Base-by-base conservation (phyloP, 1,140 invertebrate species). In the Pygmarrhopalites habei region DNA sequence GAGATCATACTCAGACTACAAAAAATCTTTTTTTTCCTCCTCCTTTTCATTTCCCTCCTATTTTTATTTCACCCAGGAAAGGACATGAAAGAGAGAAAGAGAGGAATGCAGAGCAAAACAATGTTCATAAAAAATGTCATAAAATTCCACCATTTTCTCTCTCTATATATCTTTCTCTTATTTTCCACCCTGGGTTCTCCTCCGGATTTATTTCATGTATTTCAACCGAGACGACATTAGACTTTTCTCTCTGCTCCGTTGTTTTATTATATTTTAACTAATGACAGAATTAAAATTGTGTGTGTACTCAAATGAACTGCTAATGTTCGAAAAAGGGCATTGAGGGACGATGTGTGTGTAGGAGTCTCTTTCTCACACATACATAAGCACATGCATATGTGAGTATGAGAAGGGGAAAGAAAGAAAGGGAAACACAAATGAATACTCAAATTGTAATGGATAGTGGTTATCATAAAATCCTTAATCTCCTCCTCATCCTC, bases 1-100 rank as follows among this genome's bases (percentile, higher is more conserved):
- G 53, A 51, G 56, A 58, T 53, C 60, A 53, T 55, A 51, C 30
- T 28, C 17, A 41, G 55, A 62, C 35, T 62, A 39, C 49, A 32
- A 62, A 62, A 41, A 14, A 46, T 28, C 28, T 53, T 62, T 62
- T 55, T 55, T 14, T 26, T 15, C 15, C 52, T 32, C 14, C 28
- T 12, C 14, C 28, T 28, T 21, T 30, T 10, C 23, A 41, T 14
- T 35, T 25, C 15, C 56, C n/a, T 23, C 4, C 56, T 35, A 49
- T 62, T 43, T 47, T 35, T 26, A 49, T 46, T 17, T 29, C 47
- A 39, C 19, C 35, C 29, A n/a, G 46, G 23, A 23, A 49, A 49
- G 46, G 10, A 17, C 35, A 39, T 7, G 17, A 17, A 7, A 39
- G 35, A 39, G 35, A 39, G 35, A 39, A 39, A 39, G 35, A 39